Percentiles rank a stretch among this genome's conserved stretches.
These are phyloP conservation scores for Stenchaetothrips biformis DNA, from an alignment of 2,888 invertebrate genomes.

Conservation along the genomic window DNA sequence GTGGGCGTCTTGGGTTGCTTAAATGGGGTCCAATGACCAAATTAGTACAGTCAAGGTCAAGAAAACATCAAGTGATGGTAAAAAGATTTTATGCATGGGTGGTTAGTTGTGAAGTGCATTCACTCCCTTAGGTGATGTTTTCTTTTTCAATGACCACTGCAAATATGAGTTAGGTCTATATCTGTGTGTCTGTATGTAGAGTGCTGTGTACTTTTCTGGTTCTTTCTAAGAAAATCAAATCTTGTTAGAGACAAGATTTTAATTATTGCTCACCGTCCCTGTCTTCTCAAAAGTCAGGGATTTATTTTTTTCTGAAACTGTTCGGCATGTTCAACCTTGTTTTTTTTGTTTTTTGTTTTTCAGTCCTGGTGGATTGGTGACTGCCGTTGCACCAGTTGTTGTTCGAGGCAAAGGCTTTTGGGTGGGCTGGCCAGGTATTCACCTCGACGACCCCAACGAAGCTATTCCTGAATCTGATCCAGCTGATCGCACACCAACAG, in stretches of 20 bases:
- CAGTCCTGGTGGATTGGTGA: slow-evolving; percentile 86
- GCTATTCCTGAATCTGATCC: slow-evolving; percentile 83
- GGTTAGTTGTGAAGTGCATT: not conserved
- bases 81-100: not conserved
- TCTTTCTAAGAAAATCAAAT: not conserved
- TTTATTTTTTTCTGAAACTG: too few relatives aligned
- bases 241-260: not conserved
- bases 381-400: slow-evolving; percentile 85
- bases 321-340: not conserved
- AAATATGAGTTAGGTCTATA: not conserved
- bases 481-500: slow-evolving; percentile 78
- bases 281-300: too few relatives aligned
- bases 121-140: not conserved
- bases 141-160: not conserved
- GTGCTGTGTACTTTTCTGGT: not conserved
- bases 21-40: not conserved
- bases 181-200: not conserved
- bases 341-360: slow-evolving; percentile 37
- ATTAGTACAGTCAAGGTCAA: too few relatives aligned
- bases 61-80: not conserved
- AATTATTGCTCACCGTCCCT: not conserved
- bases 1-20: not conserved
- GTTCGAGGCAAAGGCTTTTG: slow-evolving; percentile 78
- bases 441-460: slow-evolving; percentile 69
- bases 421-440: slow-evolving; percentile 90